Base-by-base conservation (phyloP, 2,888 invertebrate genomes). In the Clanis bilineata region DNA sequence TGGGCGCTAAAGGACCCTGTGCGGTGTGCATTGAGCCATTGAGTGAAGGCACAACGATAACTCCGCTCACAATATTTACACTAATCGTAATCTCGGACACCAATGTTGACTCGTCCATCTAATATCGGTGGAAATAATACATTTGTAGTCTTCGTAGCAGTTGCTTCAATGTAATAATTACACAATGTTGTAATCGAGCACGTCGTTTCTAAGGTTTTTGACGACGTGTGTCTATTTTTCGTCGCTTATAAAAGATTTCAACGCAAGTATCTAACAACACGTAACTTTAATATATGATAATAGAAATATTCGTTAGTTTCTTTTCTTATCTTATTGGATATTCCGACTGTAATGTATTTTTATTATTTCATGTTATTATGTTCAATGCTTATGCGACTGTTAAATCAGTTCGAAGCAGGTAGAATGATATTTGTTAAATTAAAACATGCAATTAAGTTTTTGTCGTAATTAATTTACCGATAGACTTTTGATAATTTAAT, bases 181-280 rank as follows among this genome's bases (percentile, higher is more conserved):
- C n/a, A 15, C 23, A 32, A 15, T 39, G 25, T 51, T n/a, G 58
- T 22, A 25, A 39, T 15, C 25, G 25, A 6, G 6, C 38, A 38
- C 38, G n/a, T 32, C 7, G 22, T 38, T 55, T 38, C 36, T 59
- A 32, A 45, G 58, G 44, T 55, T 25, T 56, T 28, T 10, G 25
- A 23, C 15, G 39, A n/a, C 25, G 54, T 67, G 64, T 68, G 62
- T 57, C 68, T 67, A 64, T 67, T 62, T 67, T 63, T 62, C 64
- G 66, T 61, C 62, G 69, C 74, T 71, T 73, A 67, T 65, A 85
- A 88, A 90, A 90, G 90, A 90, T 85, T 82, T 90, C 87, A 90
- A 90, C 90, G 90, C 87, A 86, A 79, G 74, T 67, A 65, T 23
- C 43, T 22, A 47, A 21, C 22, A 36, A 55, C 54, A 54, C 23